These are phyloP conservation scores for Isurus oxyrinchus DNA, from an alignment of 2,113 vertebrate genomes.

Conservation along the genomic window DNA sequence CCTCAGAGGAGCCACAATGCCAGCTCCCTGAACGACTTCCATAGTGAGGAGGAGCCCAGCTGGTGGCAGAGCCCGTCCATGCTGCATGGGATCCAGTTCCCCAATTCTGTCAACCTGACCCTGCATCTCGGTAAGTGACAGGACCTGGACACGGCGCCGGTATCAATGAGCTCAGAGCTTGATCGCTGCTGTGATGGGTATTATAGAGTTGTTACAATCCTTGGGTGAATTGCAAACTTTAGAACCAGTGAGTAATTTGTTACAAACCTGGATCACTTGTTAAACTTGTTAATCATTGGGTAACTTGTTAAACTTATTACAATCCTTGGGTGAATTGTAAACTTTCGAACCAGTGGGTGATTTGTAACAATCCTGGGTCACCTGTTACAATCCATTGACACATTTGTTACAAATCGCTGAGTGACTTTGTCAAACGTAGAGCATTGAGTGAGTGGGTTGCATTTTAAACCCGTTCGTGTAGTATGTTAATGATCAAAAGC, in stretches of 20 bases:
- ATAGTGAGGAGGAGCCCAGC: slow-evolving; percentile 79
- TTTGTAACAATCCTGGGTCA: background rate
- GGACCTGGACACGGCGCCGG: background rate
- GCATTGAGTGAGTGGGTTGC: background rate
- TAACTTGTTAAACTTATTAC: background rate
- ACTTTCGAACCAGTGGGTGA: background rate
- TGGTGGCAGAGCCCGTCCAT: slow-evolving; percentile 98
- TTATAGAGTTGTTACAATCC: background rate
- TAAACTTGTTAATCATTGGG: background rate
- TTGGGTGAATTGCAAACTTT: background rate
- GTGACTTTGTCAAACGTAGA: background rate
- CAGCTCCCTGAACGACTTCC: slow-evolving; percentile 81
- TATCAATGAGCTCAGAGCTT: too few relatives aligned
- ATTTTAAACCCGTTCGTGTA: background rate
- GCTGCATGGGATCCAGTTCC: slow-evolving; percentile 79
- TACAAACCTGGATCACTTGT: background rate
- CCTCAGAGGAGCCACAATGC: slow-evolving; percentile 64
- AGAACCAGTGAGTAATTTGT: background rate
- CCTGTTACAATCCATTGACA: background rate
- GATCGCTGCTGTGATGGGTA: too few relatives aligned
- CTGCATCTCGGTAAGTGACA: slow-evolving; percentile 75
- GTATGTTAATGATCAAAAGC: background rate
- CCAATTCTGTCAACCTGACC: slow-evolving; percentile 78
- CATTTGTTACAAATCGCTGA: background rate
- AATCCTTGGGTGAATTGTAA: background rate